A percentile compares a stretch with the other conserved stretches of the same genome.
Conservation (phyloP, 2,113 vertebrate genomes). For the Cercopithecus mona region DNA sequence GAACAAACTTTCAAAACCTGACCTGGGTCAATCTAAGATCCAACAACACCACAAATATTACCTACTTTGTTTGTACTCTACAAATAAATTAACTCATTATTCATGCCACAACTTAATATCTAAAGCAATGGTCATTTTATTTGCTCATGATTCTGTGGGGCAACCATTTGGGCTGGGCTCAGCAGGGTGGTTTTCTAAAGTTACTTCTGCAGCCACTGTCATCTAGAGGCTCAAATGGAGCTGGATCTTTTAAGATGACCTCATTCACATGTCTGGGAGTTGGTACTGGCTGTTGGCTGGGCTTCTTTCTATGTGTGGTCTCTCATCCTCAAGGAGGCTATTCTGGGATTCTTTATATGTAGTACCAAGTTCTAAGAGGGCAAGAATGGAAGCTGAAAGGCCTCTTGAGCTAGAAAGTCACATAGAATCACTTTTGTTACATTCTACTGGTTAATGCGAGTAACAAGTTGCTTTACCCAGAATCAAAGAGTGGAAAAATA, state of each 20-base stretch:
- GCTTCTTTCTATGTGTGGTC: background rate
- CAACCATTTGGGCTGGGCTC: background rate
- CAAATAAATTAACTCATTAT: background rate
- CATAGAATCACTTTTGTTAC: background rate
- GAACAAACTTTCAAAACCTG: slow-evolving; percentile 27
- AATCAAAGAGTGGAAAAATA: background rate
- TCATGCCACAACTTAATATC: background rate
- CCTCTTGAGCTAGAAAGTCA: background rate
- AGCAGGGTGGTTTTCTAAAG: background rate
- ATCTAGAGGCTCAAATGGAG: background rate
- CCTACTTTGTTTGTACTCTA: background rate
- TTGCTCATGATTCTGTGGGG: background rate
- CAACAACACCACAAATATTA: background rate
- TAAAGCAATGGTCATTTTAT: background rate
- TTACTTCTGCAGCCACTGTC: background rate
- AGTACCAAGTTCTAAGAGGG: background rate
- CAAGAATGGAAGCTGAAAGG: background rate
- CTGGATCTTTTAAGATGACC: background rate
- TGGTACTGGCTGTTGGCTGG: background rate
- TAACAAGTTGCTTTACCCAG: background rate
- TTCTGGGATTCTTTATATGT: background rate
- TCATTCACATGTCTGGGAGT: background rate
- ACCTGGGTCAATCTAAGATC: background rate
- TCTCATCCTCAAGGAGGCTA: background rate
- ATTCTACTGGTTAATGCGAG: background rate